phyloP scores from a whole-genome alignment of 1,140 invertebrate species.

The Melipona quadrifasciata region DNA sequence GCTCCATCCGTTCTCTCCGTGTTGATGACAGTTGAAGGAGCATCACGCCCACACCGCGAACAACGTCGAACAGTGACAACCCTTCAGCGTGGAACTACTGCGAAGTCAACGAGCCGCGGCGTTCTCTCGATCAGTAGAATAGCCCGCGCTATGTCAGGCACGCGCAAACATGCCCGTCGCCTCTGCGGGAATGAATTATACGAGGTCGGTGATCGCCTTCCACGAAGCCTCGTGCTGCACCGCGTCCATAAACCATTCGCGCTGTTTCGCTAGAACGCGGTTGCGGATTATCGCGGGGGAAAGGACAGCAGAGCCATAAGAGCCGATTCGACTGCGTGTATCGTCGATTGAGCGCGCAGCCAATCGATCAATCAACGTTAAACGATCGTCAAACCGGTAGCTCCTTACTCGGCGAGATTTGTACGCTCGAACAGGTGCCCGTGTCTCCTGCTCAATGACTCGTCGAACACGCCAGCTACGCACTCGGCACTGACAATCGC shows the following conservation, averaged over 20 bases:
- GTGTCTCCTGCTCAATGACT: neutral
- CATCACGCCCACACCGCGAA: neutral
- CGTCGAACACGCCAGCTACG: neutral
- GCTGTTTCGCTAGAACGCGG: constrained; percentile 20
- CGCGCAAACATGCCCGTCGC: constrained; percentile 28
- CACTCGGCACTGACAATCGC: neutral
- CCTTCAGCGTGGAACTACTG: constrained; percentile 11
- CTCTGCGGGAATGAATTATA: constrained; percentile 46
- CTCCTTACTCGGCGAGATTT: neutral
- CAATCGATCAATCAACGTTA: constrained; percentile 32
- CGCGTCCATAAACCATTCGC: constrained; percentile 49
- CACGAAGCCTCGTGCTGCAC: neutral
- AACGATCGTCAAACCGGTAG: constrained; percentile 22
- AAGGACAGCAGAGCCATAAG: neutral
- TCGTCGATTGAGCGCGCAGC: constrained; percentile 12
- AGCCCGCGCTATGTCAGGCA: constrained; percentile 32
- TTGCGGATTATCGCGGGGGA: neutral
- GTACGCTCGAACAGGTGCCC: constrained; percentile 15
- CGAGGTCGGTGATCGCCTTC: constrained; percentile 13
- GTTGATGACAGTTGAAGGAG: constrained; percentile 18
- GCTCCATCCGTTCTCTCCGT: neutral
- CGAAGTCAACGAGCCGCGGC: neutral
- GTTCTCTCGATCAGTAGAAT: constrained; percentile 22
- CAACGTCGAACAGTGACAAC: constrained; percentile 6
- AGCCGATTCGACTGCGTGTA: neutral